These are phyloP conservation scores for Cirrhinus mrigala DNA, from an alignment of 2,797 vertebrate genomes.

Conservation along the genomic window DNA sequence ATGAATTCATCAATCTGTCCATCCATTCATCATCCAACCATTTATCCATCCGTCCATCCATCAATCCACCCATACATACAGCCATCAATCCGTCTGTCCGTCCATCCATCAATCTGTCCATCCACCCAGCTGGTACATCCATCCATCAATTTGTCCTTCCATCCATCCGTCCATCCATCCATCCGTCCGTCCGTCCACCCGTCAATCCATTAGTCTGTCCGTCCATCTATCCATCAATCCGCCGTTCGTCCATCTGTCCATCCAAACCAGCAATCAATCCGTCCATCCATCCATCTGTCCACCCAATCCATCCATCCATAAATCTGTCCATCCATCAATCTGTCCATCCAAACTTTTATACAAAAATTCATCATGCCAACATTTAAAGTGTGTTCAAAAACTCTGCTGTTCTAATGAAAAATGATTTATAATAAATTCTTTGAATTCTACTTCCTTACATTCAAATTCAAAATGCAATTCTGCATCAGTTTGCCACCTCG, in stretches of 20 bases:
- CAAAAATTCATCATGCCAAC: not conserved
- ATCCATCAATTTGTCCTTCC: too few relatives aligned
- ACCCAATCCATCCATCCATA: rapidly evolving
- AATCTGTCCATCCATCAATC: too few relatives aligned
- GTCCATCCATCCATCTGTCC: not conserved
- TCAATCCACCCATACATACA: rapidly evolving
- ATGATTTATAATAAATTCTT: not conserved
- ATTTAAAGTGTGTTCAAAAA: not conserved
- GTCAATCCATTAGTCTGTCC: rapidly evolving
- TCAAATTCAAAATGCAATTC: not conserved
- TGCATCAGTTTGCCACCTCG: not conserved
- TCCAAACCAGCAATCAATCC: rapidly evolving
- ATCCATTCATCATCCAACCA: rapidly evolving
- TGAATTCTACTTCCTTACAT: not conserved
- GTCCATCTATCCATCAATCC: not conserved
- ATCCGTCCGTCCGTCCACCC: rapidly evolving
- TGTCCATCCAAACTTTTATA: not conserved
- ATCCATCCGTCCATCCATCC: rapidly evolving
- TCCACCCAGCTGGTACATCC: too few relatives aligned
- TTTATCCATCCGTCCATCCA: rapidly evolving
- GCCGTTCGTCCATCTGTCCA: not conserved
- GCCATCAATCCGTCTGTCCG: rapidly evolving
- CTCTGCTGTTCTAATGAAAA: not conserved
- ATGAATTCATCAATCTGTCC: too few relatives aligned
- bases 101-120: rapidly evolving